Evolutionary conservation across 2,888 invertebrate genomes (phyloP).

Genomic region (Ochlodes sylvanus): DNA sequence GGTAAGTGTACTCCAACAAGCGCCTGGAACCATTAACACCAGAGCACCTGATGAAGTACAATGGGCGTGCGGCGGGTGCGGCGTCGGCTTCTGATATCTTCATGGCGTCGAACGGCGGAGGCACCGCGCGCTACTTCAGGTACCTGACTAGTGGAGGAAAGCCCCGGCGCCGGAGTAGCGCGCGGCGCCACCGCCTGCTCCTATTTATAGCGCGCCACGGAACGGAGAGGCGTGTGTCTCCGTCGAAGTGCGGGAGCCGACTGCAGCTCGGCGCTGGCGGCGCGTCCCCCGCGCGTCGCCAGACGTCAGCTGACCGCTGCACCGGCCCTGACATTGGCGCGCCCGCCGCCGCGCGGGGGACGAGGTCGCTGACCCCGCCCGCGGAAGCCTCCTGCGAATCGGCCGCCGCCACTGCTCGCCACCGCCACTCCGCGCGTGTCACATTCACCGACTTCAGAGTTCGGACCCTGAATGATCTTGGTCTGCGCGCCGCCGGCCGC

Average conservation of each 20-base stretch:
- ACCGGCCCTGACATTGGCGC: conserved; percentile 85
- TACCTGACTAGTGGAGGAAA: conserved; percentile 95
- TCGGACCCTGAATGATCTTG: conserved; percentile 64
- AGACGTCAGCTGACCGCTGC: conserved; percentile 85
- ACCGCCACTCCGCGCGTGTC: conserved; percentile 43
- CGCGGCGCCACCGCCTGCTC: conserved; percentile 85
- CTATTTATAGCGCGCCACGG: conserved; percentile 68
- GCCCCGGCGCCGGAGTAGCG: conserved; percentile 96
- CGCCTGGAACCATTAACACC: conserved; percentile 96
- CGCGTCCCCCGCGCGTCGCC: conserved; percentile 81
- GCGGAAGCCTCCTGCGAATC: conserved; percentile 81
- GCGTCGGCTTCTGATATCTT: conserved; percentile 37
- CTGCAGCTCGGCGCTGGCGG: conserved; percentile 71
- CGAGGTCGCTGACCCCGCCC: conserved; percentile 80
- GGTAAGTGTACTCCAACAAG: conserved; percentile 99
- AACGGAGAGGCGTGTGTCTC: conserved; percentile 64
- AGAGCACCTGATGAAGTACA: conserved; percentile 99
- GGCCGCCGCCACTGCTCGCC: conserved; percentile 51
- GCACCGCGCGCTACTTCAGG: conserved; percentile 99
- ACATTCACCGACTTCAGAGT: conserved; percentile 67
- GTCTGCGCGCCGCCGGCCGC: too few species aligned
- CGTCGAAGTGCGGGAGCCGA: conserved; percentile 68
- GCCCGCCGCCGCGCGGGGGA: conserved; percentile 76
- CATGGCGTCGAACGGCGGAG: conserved; percentile 66
- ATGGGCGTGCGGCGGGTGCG: conserved; percentile 95